A percentile compares a stretch with the other conserved stretches of the same genome.
phyloP scores from a whole-genome alignment of 2,888 invertebrate genomes.

The Sympetrum striolatum region DNA sequence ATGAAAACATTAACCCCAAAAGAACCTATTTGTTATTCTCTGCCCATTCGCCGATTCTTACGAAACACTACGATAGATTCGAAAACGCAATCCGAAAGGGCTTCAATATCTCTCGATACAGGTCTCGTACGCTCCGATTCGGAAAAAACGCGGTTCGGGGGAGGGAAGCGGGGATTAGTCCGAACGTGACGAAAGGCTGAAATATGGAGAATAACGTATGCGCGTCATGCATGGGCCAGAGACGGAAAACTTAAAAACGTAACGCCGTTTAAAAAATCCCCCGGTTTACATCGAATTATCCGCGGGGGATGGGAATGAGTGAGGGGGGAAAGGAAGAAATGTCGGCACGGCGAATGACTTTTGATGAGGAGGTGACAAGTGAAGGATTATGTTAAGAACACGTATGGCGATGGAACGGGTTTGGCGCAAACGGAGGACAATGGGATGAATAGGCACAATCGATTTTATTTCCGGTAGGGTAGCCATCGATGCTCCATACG shows the following conservation, averaged over 20 bases:
- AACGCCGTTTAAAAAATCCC: not conserved
- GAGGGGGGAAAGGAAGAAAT: not conserved
- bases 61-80: not conserved
- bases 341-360: not conserved
- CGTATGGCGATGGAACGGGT: not conserved
- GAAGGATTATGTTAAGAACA: not conserved
- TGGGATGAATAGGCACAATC: not conserved
- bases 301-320: not conserved
- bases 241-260: not conserved
- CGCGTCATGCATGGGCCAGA: not conserved
- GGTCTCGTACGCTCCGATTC: not conserved
- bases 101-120: not conserved
- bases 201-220: not conserved
- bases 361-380: not conserved
- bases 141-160: not conserved
- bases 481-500: too few species aligned
- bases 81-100: not conserved
- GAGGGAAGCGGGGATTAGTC: not conserved
- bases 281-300: not conserved
- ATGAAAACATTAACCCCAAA: not conserved
- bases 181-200: not conserved
- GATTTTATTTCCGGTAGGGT: too few species aligned
- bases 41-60: not conserved
- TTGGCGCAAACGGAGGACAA: not conserved
- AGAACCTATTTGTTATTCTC: not conserved